These are phyloP conservation scores for Leptinotarsa lineolata DNA, from an alignment of 1,140 invertebrate genomes.

Conservation along the genomic window DNA sequence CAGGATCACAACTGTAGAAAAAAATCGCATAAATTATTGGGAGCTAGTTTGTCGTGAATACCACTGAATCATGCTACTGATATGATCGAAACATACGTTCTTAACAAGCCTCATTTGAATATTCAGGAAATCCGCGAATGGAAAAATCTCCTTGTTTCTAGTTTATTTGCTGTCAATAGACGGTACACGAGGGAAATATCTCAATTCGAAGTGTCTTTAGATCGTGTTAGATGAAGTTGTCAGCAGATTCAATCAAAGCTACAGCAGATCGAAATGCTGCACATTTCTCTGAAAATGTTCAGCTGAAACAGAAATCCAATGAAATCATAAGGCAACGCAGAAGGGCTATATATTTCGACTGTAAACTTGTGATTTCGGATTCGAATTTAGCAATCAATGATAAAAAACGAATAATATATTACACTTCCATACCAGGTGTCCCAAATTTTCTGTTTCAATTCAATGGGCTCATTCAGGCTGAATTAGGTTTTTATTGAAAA, in stretches of 20 bases:
- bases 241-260: background rate
- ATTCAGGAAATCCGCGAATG: background rate
- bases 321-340: too few relatives aligned
- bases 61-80: background rate
- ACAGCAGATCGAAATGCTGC: too few relatives aligned
- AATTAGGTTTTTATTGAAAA: too few relatives aligned
- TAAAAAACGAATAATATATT: too few relatives aligned
- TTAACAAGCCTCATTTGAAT: constrained; percentile 6
- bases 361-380: too few relatives aligned
- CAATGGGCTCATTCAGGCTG: too few relatives aligned
- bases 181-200: background rate
- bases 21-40: constrained; percentile 1
- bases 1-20: background rate
- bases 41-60: background rate
- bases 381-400: too few relatives aligned
- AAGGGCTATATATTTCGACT: too few relatives aligned
- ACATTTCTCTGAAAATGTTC: too few relatives aligned
- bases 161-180: background rate
- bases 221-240: background rate
- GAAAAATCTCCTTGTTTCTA: background rate
- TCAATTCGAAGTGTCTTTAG: background rate
- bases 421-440: too few relatives aligned
- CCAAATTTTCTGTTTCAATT: too few relatives aligned
- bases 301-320: too few relatives aligned
- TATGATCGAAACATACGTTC: constrained; percentile 3